Conservation (phyloP, 2,113 vertebrate species). For the Ctenomys sociabilis region DNA sequence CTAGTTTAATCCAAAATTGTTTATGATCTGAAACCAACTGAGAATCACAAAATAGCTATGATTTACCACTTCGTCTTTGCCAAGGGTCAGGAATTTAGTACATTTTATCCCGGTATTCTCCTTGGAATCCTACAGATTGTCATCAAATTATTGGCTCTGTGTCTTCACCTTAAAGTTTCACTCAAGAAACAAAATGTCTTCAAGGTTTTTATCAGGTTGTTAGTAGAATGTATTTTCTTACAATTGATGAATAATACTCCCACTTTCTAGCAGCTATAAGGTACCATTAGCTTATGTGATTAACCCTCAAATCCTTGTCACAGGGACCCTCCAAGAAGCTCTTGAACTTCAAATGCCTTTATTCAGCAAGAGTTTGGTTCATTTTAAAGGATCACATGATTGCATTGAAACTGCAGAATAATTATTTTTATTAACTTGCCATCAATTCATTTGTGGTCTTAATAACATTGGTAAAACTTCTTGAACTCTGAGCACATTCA, state of each 20-base stretch:
- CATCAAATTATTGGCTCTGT: not conserved
- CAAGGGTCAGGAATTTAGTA: not conserved
- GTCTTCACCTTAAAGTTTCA: not conserved
- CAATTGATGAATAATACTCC: not conserved
- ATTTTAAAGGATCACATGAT: not conserved
- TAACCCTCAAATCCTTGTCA: not conserved
- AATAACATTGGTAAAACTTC: not conserved
- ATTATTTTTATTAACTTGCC: not conserved
- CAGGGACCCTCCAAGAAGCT: rapidly evolving
- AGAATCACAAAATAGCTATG: rapidly evolving
- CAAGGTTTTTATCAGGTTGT: not conserved
- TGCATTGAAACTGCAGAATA: not conserved
- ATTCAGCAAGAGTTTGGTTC: not conserved
- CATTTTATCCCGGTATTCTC: not conserved
- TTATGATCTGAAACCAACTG: not conserved
- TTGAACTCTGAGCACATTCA: not conserved
- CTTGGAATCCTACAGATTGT: not conserved
- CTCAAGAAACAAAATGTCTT: not conserved
- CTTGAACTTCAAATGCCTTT: not conserved
- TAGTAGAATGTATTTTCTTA: not conserved
- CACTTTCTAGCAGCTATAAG: not conserved
- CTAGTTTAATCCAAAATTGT: not conserved
- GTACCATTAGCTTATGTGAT: not conserved
- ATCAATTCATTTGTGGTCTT: not conserved
- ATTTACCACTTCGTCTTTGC: not conserved